phyloP scores from a whole-genome alignment of 2,888 invertebrate genomes.

The Hylaea fasciaria region DNA sequence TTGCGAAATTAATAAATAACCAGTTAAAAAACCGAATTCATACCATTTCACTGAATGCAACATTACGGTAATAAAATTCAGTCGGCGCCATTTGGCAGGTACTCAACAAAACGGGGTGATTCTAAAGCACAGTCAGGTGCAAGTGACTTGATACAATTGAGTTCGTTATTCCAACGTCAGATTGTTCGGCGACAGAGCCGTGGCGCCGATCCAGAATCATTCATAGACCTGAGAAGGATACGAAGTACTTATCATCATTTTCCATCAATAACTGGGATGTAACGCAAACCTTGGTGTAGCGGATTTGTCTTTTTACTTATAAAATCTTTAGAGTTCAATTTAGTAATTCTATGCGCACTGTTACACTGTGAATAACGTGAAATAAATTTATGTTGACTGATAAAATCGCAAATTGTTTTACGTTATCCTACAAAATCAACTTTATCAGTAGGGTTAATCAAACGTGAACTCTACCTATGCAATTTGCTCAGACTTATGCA shows the following conservation, averaged over 20 bases:
- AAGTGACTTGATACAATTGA: constrained; percentile 69
- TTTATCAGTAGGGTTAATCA: neutral
- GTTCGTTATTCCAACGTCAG: constrained; percentile 67
- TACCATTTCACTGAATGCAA: no score
- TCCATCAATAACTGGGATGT: no score
- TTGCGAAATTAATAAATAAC: no score
- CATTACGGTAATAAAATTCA: neutral
- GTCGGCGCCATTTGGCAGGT: constrained; percentile 9
- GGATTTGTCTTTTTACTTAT: no score
- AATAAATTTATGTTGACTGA: no score
- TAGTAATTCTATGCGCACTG: no score
- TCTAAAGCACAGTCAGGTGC: constrained; percentile 50
- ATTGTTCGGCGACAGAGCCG: constrained; percentile 64
- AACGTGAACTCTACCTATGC: neutral
- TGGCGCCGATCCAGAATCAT: constrained; percentile 60
- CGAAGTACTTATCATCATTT: constrained; percentile 13
- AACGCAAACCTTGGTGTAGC: no score
- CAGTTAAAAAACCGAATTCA: no score
- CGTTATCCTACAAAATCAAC: neutral
- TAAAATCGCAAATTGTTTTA: no score
- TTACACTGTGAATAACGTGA: no score
- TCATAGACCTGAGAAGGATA: constrained; percentile 58
- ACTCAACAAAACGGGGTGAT: constrained; percentile 15
- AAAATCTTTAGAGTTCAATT: no score
- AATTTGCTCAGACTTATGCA: neutral